These are phyloP conservation scores for Holothuria glaberrima DNA, from an alignment of 35 echinoderm and acorn worm genomes.

Conservation along the genomic window DNA sequence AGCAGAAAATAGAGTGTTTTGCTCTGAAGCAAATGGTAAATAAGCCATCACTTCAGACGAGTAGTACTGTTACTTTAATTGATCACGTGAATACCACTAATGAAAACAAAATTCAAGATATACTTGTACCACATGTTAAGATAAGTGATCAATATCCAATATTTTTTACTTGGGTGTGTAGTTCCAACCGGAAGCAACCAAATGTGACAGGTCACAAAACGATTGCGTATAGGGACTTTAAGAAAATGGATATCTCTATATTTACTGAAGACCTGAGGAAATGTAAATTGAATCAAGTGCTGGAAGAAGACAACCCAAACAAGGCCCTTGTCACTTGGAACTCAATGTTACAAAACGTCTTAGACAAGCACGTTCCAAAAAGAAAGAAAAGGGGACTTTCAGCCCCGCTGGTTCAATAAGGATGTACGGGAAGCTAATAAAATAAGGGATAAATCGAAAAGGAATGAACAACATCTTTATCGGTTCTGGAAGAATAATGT, in stretches of 20 bases:
- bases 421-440: too few species aligned
- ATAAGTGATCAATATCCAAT: not conserved
- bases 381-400: constrained; percentile 1
- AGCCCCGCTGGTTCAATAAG: too few species aligned
- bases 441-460: too few species aligned
- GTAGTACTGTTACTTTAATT: not conserved
- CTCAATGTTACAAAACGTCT: not conserved
- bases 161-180: not conserved
- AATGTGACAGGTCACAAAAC: not conserved
- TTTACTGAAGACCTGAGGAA: not conserved
- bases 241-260: not conserved
- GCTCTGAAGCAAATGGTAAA: too few species aligned
- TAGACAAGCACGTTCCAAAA: not conserved
- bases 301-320: too few species aligned
- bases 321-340: not conserved
- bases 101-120: not conserved
- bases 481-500: too few species aligned
- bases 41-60: too few species aligned
- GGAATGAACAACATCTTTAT: too few species aligned
- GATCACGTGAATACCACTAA: not conserved
- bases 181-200: not conserved
- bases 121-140: not conserved
- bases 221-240: not conserved
- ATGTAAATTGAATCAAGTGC: too few species aligned
- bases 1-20: not conserved